Base-by-base conservation (phyloP, 2,113 vertebrate genomes). In the Clarias gariepinus region DNA sequence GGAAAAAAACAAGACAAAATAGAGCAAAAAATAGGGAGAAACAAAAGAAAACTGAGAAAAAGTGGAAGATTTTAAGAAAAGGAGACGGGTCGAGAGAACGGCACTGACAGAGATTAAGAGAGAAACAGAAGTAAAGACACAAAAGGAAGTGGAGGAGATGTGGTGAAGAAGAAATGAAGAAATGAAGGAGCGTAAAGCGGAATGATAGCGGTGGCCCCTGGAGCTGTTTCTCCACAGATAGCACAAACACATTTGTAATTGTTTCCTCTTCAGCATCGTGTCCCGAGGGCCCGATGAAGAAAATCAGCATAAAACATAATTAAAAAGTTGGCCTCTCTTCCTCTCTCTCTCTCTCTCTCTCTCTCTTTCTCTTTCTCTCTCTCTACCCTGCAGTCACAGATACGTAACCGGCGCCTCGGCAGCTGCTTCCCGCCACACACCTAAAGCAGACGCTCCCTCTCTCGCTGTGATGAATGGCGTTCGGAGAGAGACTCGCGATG, bases 301-400 rank as follows among this genome's bases (percentile, higher is more conserved):
- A 88, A 85, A 89, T 90, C 88, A 87, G 89, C 89, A 91, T 91
- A 89, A 88, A 90, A 90, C 74, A 91, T 91, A 90, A 91, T 91
- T 91, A 91, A 91, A 91, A 91, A 90, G 87, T 88, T 89, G 80
- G 77, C 47, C 86, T 21, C 28, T 87, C 69, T 82, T 30, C 36
- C 41, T 79, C 52, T 82, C 47, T 80, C 77, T 47, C 64, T 53
- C 69, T 47, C 80, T 73, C 36, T 61, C 68, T 76, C 80, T 76
- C 55, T 71, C 58, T 78, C 60, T n/a, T 47, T 76, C 74, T 53
- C n/a, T 28, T 13, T 78, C 76, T 78, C 52, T 78, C 52, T 30
- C 8, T 79, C 55, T 86, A 4, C 87, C 87, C 85, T 85, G 58
- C 85, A 90, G 87, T 80, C 61, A 85, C 74, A 82, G 63, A 88